These are phyloP conservation scores for Phoebastria nigripes DNA, from an alignment of 2,797 vertebrate species.

Conservation along the genomic window DNA sequence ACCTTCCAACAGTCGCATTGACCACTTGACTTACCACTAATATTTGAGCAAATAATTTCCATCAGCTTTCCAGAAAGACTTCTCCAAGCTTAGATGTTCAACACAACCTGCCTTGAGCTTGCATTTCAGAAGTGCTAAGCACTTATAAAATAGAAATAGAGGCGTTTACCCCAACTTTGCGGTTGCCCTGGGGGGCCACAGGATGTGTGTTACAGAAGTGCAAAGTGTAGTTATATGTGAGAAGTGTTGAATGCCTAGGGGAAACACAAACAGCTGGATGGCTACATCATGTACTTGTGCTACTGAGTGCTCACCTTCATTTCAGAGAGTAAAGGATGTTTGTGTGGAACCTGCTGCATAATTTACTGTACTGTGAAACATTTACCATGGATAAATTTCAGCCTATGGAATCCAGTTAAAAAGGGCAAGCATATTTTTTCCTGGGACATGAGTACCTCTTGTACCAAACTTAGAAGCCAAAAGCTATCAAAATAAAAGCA, in stretches of 20 bases:
- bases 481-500: background rate
- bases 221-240: background rate
- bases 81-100: background rate
- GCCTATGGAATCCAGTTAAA: background rate
- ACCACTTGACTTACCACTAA: background rate
- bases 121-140: background rate
- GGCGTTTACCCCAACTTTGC: background rate
- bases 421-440: background rate
- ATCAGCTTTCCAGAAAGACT: background rate
- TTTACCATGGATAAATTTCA: background rate
- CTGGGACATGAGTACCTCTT: background rate
- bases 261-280: background rate
- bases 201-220: background rate
- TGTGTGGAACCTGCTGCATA: background rate
- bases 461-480: background rate
- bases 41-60: background rate
- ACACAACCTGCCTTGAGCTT: background rate
- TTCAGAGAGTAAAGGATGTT: background rate
- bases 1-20: background rate
- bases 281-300: background rate
- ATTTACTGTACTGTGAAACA: background rate
- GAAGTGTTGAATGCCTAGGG: background rate
- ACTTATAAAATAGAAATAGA: background rate
- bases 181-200: background rate
- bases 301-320: background rate